phyloP scores from a whole-genome alignment of 2,797 vertebrate species.

The Myotis vivesi region DNA sequence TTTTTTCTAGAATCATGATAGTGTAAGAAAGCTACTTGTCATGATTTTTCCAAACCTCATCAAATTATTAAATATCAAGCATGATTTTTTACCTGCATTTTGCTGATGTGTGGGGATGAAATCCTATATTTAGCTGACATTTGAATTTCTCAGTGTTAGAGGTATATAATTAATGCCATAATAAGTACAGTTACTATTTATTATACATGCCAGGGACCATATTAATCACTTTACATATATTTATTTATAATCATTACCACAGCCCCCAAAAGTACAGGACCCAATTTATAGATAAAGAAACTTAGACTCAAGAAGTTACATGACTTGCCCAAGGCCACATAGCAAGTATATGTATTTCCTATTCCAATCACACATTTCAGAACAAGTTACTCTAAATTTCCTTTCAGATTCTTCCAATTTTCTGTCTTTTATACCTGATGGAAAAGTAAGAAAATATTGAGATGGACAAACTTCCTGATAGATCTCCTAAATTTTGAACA shows the following conservation, averaged over 20 bases:
- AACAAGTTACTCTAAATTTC: background rate
- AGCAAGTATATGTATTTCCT: background rate
- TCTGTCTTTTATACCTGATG: background rate
- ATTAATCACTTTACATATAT: constrained; percentile 16
- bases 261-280: background rate
- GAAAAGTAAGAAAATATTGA: background rate
- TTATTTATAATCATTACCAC: constrained; percentile 18
- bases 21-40: constrained; percentile 36
- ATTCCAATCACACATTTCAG: background rate
- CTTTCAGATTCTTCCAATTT: background rate
- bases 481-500: background rate
- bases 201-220: background rate
- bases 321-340: background rate
- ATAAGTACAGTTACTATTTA: constrained; percentile 28
- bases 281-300: background rate
- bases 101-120: constrained; percentile 36
- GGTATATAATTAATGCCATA: constrained; percentile 5
- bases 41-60: constrained; percentile 65
- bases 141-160: constrained; percentile 36
- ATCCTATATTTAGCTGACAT: constrained; percentile 56
- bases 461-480: background rate
- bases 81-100: constrained; percentile 50
- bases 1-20: background rate
- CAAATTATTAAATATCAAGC: constrained; percentile 58
- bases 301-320: background rate